Percentiles rank a stretch among this genome's conserved stretches.
These are phyloP conservation scores for Aplysia californica DNA, from an alignment of 1,140 invertebrate genomes.

Conservation along the genomic window DNA sequence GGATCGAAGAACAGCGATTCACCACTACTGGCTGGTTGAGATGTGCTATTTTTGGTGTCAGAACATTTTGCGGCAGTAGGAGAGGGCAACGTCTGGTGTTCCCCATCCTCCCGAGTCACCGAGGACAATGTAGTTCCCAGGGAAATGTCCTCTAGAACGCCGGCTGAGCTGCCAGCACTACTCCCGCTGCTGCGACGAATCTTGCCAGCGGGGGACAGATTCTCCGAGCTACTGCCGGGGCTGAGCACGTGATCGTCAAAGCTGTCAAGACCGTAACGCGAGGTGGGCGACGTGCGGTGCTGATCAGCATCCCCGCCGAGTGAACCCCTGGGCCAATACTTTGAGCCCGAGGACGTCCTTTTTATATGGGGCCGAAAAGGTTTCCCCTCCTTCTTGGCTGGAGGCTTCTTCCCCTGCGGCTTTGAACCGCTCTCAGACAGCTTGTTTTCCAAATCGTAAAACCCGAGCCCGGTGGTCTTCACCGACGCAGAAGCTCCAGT, in stretches of 20 bases:
- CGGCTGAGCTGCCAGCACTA: slow-evolving; percentile 1
- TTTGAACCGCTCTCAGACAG: no score
- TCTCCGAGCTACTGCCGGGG: slow-evolving; percentile 7
- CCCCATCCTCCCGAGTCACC: not conserved
- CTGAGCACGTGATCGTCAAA: not conserved
- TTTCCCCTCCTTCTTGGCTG: slow-evolving; percentile 3
- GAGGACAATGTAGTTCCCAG: not conserved
- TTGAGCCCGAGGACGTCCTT: slow-evolving; percentile 9
- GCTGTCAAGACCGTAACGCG: slow-evolving; percentile 13
- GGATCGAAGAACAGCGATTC: slow-evolving; percentile 53
- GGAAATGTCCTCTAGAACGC: not conserved
- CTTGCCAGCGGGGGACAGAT: not conserved
- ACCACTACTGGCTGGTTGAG: slow-evolving; percentile 16
- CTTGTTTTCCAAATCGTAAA: no score
- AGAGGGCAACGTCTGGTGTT: not conserved
- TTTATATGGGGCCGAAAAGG: not conserved
- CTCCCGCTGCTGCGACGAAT: slow-evolving; percentile 1
- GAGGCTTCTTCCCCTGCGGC: no score
- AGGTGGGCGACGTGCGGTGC: no score
- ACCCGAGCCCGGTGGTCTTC: no score
- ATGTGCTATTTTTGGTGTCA: slow-evolving; percentile 6
- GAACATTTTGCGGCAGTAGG: not conserved
- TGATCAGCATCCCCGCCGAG: not conserved
- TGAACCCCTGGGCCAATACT: not conserved
- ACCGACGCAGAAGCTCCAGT: no score